Evolutionary conservation across 2,888 invertebrate species (phyloP), one percentile per base, ranked within the genome.

Genomic region (Barypeithes pellucidus): DNA sequence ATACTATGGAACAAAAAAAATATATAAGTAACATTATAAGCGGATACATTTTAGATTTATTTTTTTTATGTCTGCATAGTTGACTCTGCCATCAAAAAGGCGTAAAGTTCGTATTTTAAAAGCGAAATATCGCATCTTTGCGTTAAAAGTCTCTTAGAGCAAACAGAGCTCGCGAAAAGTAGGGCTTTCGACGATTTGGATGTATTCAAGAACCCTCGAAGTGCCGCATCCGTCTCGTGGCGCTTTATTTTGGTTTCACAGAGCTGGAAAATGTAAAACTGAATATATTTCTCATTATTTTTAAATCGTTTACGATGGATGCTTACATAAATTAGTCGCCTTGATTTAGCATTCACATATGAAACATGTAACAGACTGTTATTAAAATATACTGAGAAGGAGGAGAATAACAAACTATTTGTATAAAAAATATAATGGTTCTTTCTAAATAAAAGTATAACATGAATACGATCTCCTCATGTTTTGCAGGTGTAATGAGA

Each of bases 161-260:
- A 70, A 74, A 74, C 74, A 74, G 63, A 70, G 70, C 65, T 67
- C 52, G 62, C 69, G 66, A 74, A 74, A 74, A 74, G 74, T 74
- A 66, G 74, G 74, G 67, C 74, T 74, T 74, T 74, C 74, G 74
- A 74, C 74, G 74, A 70, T 74, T 74, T 74, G 70, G 74, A 74
- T 74, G 70, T 74, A 74, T 74, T 74, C 74, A 74, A 74, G 74
- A 67, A 67, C 74, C 66, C 74, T 75, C 52, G 63, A 75, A 72
- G 75, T 71, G 72, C 75, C 75, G 72, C 75, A 75, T 75, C 72
- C 72, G 71, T 72, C 75, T 72, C 75, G 50, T 68, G 68, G 63
- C 72, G 71, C 75, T 75, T 70, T 75, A 75, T 75, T 75, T 72
- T 75, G 75, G 71, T 71, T 72, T 75, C 68, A 75, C 63, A 75